phyloP scores from a whole-genome alignment of 37 sponge, comb jelly and placozoan genomes.

The Aplysina aerophoba region DNA sequence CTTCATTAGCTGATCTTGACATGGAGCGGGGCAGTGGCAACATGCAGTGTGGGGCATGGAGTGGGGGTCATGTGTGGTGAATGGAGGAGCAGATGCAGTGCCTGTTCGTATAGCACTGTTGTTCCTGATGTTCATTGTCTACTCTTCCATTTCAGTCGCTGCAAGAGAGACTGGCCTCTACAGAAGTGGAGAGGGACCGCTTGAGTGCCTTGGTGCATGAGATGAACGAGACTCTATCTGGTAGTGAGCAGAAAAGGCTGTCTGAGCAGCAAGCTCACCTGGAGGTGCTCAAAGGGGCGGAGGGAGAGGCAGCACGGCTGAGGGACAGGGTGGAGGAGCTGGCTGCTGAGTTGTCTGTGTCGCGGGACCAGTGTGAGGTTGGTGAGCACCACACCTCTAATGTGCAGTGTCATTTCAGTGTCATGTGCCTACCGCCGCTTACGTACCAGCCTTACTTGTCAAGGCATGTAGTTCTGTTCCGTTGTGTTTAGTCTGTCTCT shows the following conservation, averaged over 20 bases:
- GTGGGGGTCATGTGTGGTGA: background rate
- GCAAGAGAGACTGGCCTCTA: background rate
- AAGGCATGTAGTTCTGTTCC: no score
- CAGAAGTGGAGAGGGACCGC: background rate
- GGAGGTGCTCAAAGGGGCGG: background rate
- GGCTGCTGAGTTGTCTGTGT: no score
- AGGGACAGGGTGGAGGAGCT: background rate
- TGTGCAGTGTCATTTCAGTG: no score
- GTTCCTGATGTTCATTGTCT: background rate
- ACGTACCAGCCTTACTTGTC: no score
- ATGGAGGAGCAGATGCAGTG: no score
- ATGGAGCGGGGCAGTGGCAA: background rate
- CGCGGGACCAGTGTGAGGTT: no score
- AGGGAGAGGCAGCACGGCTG: slow-evolving; percentile 19
- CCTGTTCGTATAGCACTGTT: no score
- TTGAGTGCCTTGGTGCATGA: background rate
- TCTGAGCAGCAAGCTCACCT: background rate
- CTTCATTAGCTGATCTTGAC: background rate
- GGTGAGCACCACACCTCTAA: no score
- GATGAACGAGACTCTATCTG: no score
- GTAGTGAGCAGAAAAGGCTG: background rate
- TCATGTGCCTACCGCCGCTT: no score
- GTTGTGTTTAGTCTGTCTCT: background rate
- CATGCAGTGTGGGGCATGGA: background rate
- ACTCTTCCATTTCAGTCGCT: background rate